Conservation (phyloP, 2,888 invertebrate species). For the Tortrix viridana region DNA sequence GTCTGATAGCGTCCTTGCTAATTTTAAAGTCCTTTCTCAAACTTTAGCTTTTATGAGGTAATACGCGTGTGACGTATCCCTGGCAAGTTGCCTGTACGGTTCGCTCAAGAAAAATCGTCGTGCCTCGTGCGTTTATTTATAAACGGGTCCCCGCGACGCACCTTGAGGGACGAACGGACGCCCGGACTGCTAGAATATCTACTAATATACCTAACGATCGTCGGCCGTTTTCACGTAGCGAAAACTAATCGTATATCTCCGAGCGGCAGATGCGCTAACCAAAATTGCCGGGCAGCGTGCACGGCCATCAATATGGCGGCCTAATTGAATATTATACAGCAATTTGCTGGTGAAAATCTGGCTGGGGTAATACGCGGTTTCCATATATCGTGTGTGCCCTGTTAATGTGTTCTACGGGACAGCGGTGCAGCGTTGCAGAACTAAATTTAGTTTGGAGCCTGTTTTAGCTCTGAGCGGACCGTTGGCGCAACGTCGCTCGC, state of each 20-base stretch:
- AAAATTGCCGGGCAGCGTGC: slow-evolving; percentile 71
- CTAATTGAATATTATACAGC: slow-evolving; percentile 83
- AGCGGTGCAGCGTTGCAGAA: slow-evolving; percentile 76
- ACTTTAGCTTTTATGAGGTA: slow-evolving; percentile 81
- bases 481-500: slow-evolving; percentile 73
- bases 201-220: slow-evolving; percentile 31
- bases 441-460: slow-evolving; percentile 70
- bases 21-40: slow-evolving; percentile 81
- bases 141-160: slow-evolving; percentile 65
- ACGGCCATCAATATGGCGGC: slow-evolving; percentile 75
- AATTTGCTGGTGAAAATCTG: slow-evolving; percentile 83
- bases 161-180: slow-evolving; percentile 68
- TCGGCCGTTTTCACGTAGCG: slow-evolving; percentile 51
- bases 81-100: slow-evolving; percentile 83
- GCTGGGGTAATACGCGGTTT: slow-evolving; percentile 74
- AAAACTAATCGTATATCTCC: slow-evolving; percentile 81
- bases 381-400: slow-evolving; percentile 72
- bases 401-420: slow-evolving; percentile 78
- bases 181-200: slow-evolving; percentile 47
- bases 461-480: slow-evolving; percentile 70
- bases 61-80: slow-evolving; percentile 72
- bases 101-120: slow-evolving; percentile 66
- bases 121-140: slow-evolving; percentile 64
- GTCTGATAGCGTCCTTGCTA: slow-evolving; percentile 74
- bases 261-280: slow-evolving; percentile 79